phyloP scores from a whole-genome alignment of 2,888 invertebrate genomes.

The Cheiracanthium punctorium region DNA sequence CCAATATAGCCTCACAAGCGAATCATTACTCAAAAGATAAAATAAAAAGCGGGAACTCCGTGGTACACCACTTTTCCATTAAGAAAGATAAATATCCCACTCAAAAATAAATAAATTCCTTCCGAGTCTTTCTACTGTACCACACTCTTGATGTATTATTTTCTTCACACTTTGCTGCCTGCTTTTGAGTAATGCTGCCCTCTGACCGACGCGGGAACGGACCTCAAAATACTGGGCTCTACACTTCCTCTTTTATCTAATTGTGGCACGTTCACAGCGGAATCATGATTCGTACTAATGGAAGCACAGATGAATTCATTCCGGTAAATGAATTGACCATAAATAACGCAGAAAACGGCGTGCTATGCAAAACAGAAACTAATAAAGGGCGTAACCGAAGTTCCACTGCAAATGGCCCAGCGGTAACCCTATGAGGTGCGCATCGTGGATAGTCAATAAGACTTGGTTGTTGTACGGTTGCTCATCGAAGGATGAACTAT shows the following conservation, averaged over 20 bases:
- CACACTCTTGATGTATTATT: neutral
- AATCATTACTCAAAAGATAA: conserved; percentile 23
- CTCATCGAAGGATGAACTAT: no score
- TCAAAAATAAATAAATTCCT: conserved; percentile 1
- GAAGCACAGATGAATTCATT: conserved; percentile 1
- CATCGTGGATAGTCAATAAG: neutral
- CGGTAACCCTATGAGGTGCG: neutral
- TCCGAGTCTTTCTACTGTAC: neutral
- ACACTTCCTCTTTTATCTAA: conserved; percentile 24
- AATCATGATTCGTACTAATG: conserved; percentile 13
- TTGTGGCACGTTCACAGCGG: neutral
- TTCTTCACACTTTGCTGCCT: conserved; percentile 29
- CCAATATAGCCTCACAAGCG: neutral
- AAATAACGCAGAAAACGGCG: conserved; percentile 2
- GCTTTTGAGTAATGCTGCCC: conserved; percentile 46
- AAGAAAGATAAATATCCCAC: conserved; percentile 46
- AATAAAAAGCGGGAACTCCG: conserved; percentile 7
- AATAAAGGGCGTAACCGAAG: neutral
- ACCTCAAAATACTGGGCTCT: neutral
- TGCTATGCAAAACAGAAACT: neutral
- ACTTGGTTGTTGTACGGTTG: no score
- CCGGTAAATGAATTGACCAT: conserved; percentile 15
- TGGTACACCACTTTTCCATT: conserved; percentile 47
- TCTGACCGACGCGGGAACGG: conserved; percentile 11
- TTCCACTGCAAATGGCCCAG: neutral